Percentiles rank a stretch among this genome's conserved stretches.
Evolutionary conservation across 2,797 vertebrate species (phyloP).

Genomic region (Neosilurus mollespiculum): DNA sequence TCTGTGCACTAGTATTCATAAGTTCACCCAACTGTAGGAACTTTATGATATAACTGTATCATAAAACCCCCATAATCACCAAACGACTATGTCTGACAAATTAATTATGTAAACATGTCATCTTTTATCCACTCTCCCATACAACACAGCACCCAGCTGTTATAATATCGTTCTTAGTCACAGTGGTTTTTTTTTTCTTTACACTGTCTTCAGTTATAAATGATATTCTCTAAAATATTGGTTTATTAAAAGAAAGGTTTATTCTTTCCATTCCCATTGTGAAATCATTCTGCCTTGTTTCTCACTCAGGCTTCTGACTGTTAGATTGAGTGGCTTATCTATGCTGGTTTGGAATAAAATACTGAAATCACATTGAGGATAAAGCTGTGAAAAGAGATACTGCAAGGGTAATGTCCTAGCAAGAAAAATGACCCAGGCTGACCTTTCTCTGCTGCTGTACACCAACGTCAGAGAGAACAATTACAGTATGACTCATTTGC

Average conservation of each 20-base stretch:
- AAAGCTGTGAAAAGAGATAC: not conserved
- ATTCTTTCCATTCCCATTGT: not conserved
- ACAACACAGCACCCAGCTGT: not conserved
- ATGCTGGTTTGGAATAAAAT: constrained; percentile 8
- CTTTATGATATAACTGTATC: not conserved
- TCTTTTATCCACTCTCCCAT: not conserved
- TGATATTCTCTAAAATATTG: not conserved
- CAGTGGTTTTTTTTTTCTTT: not conserved
- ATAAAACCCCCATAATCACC: not conserved
- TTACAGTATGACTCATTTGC: constrained; percentile 3
- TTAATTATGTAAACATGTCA: not conserved
- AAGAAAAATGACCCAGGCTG: not conserved
- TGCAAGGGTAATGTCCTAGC: not conserved
- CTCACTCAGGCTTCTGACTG: not conserved
- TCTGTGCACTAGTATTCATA: too few relatives aligned
- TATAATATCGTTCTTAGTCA: not conserved
- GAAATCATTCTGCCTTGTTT: not conserved
- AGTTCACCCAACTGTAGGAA: not conserved
- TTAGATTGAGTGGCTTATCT: not conserved
- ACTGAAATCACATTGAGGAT: not conserved
- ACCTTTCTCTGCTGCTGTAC: not conserved
- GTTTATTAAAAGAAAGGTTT: not conserved
- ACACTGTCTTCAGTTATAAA: not conserved
- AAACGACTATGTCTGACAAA: not conserved
- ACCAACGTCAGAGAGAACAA: not conserved